Percentiles rank a stretch among this genome's conserved stretches.
Conservation (phyloP, 2,888 invertebrate species). For the Diloba caeruleocephala region DNA sequence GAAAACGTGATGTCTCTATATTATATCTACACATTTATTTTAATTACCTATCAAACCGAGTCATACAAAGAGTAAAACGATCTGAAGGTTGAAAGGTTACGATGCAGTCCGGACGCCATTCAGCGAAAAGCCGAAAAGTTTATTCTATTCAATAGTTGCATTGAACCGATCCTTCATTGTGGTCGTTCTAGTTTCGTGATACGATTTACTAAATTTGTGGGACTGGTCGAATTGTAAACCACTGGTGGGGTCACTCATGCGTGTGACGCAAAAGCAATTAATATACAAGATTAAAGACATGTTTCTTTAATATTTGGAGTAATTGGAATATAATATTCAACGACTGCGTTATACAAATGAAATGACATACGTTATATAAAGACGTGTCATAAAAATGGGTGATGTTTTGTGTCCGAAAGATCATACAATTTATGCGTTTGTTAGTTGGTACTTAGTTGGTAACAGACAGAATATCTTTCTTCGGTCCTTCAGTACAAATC, state of each 20-base stretch:
- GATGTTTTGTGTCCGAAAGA: no score
- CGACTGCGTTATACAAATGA: no score
- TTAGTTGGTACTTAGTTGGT: no score
- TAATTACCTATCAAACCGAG: no score
- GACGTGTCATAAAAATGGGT: no score
- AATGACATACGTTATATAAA: no score
- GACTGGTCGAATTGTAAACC: slow-evolving; percentile 16
- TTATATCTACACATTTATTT: no score
- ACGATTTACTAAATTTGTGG: slow-evolving; percentile 40
- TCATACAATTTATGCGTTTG: no score
- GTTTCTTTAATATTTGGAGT: not conserved
- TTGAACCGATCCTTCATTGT: slow-evolving; percentile 44
- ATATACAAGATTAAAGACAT: not conserved
- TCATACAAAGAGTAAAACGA: slow-evolving; percentile 20
- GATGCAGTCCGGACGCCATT: slow-evolving; percentile 44
- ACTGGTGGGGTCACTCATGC: slow-evolving; percentile 20
- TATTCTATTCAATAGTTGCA: slow-evolving; percentile 41
- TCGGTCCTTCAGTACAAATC: not conserved
- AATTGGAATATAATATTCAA: no score
- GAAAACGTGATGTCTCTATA: not conserved
- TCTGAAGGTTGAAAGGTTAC: slow-evolving; percentile 40
- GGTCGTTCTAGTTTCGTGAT: slow-evolving; percentile 46
- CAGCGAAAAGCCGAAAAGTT: slow-evolving; percentile 47
- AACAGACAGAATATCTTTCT: no score
- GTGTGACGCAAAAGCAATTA: slow-evolving; percentile 15